These are phyloP conservation scores for Meiosimyza platycephala DNA, from an alignment of 2,888 invertebrate species.

Conservation along the genomic window DNA sequence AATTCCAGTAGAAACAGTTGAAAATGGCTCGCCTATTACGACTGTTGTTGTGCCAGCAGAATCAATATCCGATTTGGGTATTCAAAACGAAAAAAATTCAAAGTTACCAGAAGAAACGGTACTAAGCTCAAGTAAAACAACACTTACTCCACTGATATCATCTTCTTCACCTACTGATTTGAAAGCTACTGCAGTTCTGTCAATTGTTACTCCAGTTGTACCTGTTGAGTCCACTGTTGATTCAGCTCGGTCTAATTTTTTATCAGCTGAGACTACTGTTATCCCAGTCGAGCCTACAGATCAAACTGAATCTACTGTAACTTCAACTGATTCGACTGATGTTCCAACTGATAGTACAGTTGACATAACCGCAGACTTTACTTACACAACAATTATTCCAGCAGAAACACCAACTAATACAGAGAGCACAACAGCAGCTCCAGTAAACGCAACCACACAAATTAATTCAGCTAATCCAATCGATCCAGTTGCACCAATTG, in stretches of 20 bases:
- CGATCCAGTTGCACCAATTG: constrained; percentile 33
- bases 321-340: not conserved
- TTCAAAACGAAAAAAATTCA: not conserved
- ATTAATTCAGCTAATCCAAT: constrained; percentile 24
- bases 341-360: not conserved
- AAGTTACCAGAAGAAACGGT: constrained; percentile 29
- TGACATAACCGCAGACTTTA: constrained; percentile 3
- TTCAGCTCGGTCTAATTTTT: not conserved
- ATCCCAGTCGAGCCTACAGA: constrained; percentile 19
- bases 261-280: not conserved
- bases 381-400: constrained; percentile 23
- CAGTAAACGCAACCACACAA: no score
- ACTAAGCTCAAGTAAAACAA: not conserved
- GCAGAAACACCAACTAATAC: not conserved
- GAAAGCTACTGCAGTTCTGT: not conserved
- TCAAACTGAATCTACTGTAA: not conserved
- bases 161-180: not conserved
- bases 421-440: not conserved
- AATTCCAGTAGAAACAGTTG: not conserved
- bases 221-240: not conserved
- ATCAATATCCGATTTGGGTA: constrained; percentile 27
- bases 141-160: not conserved
- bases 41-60: constrained; percentile 28
- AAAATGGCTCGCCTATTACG: constrained; percentile 12
- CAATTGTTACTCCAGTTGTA: not conserved